Conservation (phyloP, 2,888 invertebrate species). For the Eupsilia transversa region DNA sequence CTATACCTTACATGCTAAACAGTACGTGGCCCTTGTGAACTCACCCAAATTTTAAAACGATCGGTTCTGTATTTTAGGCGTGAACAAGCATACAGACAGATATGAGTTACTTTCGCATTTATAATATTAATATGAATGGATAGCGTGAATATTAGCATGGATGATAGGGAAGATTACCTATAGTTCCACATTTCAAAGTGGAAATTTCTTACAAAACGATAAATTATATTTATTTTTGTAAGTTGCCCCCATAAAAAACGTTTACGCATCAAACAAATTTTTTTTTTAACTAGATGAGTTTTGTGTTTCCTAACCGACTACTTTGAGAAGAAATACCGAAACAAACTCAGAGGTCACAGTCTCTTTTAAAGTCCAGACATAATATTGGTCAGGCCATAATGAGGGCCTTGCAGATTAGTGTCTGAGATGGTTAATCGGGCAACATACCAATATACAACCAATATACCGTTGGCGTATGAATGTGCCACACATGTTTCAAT, state of each 20-base stretch:
- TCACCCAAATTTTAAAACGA: background rate
- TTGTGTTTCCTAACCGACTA: background rate
- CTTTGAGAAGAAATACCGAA: background rate
- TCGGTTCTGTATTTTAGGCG: background rate
- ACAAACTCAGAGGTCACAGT: too few relatives aligned
- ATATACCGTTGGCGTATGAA: background rate
- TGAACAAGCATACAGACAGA: background rate
- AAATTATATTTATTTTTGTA: background rate
- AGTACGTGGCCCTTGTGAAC: too few relatives aligned
- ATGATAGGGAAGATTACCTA: too few relatives aligned
- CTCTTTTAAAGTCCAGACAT: background rate
- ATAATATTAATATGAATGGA: background rate
- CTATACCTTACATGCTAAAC: too few relatives aligned
- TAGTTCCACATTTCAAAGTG: background rate
- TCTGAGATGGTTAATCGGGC: background rate
- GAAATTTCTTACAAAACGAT: background rate
- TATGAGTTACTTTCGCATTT: background rate
- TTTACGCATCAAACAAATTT: background rate
- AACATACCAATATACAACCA: constrained; percentile 2
- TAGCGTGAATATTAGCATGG: background rate
- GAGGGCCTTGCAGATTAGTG: too few relatives aligned
- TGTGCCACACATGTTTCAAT: background rate
- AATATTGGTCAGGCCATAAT: background rate
- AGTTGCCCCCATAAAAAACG: too few relatives aligned
- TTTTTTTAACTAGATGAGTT: background rate